Conservation (phyloP, 2,113 vertebrate genomes). For the Poeciliopsis turrubarensis region DNA sequence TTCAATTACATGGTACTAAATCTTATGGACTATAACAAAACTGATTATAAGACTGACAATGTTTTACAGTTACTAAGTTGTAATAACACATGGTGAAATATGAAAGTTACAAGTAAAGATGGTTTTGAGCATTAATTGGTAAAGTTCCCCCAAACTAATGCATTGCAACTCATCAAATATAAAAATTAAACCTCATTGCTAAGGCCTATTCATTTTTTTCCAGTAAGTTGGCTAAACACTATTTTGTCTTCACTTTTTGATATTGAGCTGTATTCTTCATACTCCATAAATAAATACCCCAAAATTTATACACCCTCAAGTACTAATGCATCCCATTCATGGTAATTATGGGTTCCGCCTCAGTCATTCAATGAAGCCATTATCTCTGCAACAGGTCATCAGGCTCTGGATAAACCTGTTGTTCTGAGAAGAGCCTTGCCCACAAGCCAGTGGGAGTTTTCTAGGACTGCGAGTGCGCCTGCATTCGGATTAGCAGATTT, state of each 20-base stretch:
- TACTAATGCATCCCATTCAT: not conserved
- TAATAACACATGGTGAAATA: too few species aligned
- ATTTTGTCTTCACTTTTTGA: not conserved
- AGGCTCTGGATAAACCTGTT: constrained; percentile 25
- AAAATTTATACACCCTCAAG: not conserved
- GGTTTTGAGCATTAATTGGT: not conserved
- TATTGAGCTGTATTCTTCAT: not conserved
- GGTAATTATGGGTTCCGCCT: not conserved
- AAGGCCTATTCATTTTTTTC: not conserved
- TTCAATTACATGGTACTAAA: not conserved
- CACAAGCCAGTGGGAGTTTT: constrained; percentile 38
- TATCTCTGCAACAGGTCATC: constrained; percentile 42
- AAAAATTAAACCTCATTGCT: not conserved
- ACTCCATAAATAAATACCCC: not conserved
- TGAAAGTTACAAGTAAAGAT: not conserved
- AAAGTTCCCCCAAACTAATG: not conserved
- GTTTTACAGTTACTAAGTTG: too few species aligned
- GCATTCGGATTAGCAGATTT: constrained; percentile 45
- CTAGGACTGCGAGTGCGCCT: constrained; percentile 25
- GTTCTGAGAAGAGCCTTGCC: constrained; percentile 25
- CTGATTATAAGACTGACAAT: not conserved
- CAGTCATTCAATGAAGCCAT: constrained; percentile 29
- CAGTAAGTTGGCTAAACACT: not conserved
- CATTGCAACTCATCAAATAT: not conserved
- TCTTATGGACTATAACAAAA: too few species aligned